Evolutionary conservation across 2,113 vertebrate species (phyloP).

Genomic region (Geothlypis trichas): DNA sequence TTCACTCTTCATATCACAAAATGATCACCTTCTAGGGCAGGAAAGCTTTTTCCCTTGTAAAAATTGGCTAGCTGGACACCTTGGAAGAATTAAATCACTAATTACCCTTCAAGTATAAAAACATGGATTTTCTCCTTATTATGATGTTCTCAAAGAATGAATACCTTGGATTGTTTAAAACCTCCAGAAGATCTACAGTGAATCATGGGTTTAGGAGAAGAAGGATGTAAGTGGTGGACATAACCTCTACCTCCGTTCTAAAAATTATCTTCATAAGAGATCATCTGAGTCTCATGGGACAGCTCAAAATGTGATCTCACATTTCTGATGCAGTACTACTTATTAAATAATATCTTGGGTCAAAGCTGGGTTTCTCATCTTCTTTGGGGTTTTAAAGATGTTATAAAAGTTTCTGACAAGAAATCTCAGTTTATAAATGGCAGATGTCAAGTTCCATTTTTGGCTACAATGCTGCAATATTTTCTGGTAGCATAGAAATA

Average conservation of each 20-base stretch:
- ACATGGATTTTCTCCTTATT: background rate
- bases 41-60: background rate
- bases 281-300: background rate
- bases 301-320: background rate
- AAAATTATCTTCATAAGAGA: background rate
- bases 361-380: background rate
- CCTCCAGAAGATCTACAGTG: background rate
- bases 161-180: background rate
- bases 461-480: background rate
- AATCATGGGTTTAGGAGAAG: background rate
- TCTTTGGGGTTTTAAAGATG: background rate
- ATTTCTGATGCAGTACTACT: background rate
- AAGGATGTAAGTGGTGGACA: fast-evolving
- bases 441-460: background rate
- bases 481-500: background rate
- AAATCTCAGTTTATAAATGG: background rate
- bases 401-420: background rate
- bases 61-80: background rate
- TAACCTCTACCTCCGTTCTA: background rate
- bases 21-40: background rate
- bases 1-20: background rate
- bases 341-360: background rate
- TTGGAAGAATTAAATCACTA: background rate
- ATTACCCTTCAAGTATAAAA: background rate
- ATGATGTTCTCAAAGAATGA: background rate